Conservation (phyloP, 2,113 vertebrate genomes). For the Myotis brandtii region DNA sequence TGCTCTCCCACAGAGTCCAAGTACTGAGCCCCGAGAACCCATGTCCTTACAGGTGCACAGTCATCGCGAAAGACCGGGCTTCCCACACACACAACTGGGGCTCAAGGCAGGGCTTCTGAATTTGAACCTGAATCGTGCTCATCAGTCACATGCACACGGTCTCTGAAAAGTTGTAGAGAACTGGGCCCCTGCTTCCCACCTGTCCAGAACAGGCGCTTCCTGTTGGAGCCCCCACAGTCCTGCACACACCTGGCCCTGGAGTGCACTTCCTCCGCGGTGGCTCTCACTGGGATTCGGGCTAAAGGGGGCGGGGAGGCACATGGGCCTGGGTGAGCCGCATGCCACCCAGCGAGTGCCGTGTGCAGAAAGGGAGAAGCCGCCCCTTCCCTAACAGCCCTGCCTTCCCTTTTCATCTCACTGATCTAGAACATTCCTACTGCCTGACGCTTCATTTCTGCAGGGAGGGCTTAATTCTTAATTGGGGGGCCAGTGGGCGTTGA, state of each 20-base stretch:
- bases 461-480: neutral
- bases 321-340: accelerated
- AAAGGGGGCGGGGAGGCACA: accelerated
- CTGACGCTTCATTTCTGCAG: neutral
- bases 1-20: neutral
- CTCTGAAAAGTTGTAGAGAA: neutral
- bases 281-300: neutral
- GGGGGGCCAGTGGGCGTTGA: neutral
- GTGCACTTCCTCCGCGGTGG: accelerated
- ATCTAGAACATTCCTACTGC: neutral
- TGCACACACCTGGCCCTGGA: neutral
- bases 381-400: neutral
- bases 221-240: neutral
- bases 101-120: neutral
- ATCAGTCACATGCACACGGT: neutral
- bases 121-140: neutral
- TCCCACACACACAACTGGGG: neutral
- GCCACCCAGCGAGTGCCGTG: accelerated
- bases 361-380: neutral
- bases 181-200: neutral
- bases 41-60: neutral
- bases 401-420: neutral
- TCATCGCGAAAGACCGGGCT: neutral
- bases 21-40: accelerated
- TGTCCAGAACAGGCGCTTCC: neutral